Evolutionary conservation across 2,888 invertebrate genomes (phyloP).

Genomic region (Parascotia fuliginaria): DNA sequence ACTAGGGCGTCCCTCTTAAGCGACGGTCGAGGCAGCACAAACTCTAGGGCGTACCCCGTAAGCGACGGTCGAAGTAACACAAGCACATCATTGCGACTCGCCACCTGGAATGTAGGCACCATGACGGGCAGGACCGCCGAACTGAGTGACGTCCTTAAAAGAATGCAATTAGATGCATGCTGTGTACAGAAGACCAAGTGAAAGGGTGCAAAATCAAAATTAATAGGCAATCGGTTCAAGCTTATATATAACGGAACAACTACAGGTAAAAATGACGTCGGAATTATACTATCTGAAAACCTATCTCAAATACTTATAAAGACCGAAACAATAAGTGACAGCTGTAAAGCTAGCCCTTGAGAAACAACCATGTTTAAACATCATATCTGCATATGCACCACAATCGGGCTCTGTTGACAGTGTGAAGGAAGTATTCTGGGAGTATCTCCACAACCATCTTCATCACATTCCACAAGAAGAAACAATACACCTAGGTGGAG

Average conservation of each 20-base stretch:
- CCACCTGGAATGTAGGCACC: constrained; percentile 14
- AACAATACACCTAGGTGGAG: background rate
- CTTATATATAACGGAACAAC: background rate
- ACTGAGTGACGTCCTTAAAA: constrained; percentile 4
- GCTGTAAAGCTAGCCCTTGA: background rate
- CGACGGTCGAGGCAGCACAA: too few relatives aligned
- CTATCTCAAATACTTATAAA: background rate
- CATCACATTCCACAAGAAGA: background rate
- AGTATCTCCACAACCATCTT: background rate
- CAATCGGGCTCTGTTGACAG: background rate
- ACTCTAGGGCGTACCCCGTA: too few relatives aligned
- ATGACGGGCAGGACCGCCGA: constrained; percentile 14
- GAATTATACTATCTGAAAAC: background rate
- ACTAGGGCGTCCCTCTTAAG: too few relatives aligned
- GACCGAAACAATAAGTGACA: background rate
- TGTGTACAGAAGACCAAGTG: constrained; percentile 9
- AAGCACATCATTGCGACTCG: background rate
- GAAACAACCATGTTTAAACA: constrained; percentile 1
- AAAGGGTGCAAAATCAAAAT: background rate
- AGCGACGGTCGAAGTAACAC: too few relatives aligned
- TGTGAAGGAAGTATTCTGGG: constrained; percentile 3
- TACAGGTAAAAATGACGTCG: background rate
- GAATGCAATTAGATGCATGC: constrained; percentile 4
- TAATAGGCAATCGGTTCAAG: background rate
- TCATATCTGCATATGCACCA: constrained; percentile 6